A percentile compares a stretch with the other conserved stretches of the same genome.
Conservation (phyloP, 2,797 vertebrate species). For the Cuculus canorus region DNA sequence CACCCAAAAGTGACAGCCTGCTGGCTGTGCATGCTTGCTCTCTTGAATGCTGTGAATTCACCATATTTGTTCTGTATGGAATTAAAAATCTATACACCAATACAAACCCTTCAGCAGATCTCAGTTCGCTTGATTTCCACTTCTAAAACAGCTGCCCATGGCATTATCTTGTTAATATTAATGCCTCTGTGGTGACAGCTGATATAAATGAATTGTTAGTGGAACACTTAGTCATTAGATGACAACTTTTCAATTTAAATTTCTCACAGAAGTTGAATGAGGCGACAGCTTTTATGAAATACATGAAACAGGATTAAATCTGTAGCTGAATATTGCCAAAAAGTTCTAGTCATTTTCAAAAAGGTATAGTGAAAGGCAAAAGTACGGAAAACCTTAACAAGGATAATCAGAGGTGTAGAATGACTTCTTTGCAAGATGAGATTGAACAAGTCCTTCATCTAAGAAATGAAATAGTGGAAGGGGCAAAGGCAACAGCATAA, state of each 20-base stretch:
- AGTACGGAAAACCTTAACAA: not conserved
- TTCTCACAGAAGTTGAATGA: constrained; percentile 4
- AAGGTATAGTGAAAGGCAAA: not conserved
- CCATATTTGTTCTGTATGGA: not conserved
- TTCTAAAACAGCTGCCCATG: not conserved
- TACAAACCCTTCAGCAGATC: not conserved
- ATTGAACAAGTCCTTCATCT: not conserved
- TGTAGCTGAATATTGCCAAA: not conserved
- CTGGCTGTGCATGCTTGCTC: not conserved
- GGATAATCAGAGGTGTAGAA: not conserved
- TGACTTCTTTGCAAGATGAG: not conserved
- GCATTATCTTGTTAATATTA: not conserved
- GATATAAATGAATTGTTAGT: constrained; percentile 5
- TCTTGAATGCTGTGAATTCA: not conserved
- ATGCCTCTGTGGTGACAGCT: not conserved
- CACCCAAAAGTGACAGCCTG: not conserved
- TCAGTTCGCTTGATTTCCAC: not conserved
- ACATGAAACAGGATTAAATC: not conserved
- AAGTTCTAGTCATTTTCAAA: not conserved
- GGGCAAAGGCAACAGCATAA: not conserved
- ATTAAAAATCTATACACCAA: not conserved
- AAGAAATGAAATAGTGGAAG: not conserved
- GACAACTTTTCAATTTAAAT: constrained; percentile 9
- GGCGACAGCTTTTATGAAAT: not conserved
- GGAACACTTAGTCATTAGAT: not conserved